Base-by-base conservation (phyloP, 2,797 vertebrate genomes). In the Melanotaenia boesemani region DNA sequence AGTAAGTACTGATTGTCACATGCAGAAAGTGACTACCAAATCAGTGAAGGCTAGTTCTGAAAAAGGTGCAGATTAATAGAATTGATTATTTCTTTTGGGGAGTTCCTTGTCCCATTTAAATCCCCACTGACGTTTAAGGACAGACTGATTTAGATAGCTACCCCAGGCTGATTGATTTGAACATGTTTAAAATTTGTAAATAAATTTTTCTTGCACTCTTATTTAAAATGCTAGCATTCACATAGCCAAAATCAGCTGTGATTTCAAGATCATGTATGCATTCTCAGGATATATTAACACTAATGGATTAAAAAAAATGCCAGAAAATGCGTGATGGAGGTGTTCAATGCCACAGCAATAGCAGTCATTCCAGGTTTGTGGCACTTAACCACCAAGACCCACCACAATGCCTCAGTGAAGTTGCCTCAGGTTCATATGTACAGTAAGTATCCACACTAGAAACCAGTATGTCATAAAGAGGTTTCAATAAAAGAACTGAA, bases 361-460 rank as follows among this genome's bases (percentile, higher is more conserved):
- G 81, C 70, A 32, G 26, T 70, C 68, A 70, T 50, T 46, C 76
- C 80, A 82, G 79, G 58, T 77, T 46, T 74, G 74, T 86, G 81
- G 82, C 77, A 68, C 30, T 67, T 39, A 75, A 63, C 57, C 68
- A 74, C 77, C 16, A 34, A 67, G 54, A 78, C 61, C 73, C 76
- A 89, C 88, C 85, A 61, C 74, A 82, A 89, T 88, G 88, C 88
- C 89, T 91, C 89, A 79, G 86, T 60, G 67, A 83, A 84, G 79
- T 86, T 91, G 83, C 87, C 91, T 93, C 92, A 94, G 92, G 91
- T 92, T 83, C 69, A 67, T 18, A 5, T 85, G 80, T 84, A 73
- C 71, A 88, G 52, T 54, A 86, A 88, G 78, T 66, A 76, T 83
- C 63, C 77, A 72, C 74, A 36, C 22, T 54, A 76, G 59, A 61